Evolutionary conservation across 1,140 invertebrate genomes (phyloP), one percentile per base, ranked within the genome.

Genomic region (Drosophila ogumai): DNA sequence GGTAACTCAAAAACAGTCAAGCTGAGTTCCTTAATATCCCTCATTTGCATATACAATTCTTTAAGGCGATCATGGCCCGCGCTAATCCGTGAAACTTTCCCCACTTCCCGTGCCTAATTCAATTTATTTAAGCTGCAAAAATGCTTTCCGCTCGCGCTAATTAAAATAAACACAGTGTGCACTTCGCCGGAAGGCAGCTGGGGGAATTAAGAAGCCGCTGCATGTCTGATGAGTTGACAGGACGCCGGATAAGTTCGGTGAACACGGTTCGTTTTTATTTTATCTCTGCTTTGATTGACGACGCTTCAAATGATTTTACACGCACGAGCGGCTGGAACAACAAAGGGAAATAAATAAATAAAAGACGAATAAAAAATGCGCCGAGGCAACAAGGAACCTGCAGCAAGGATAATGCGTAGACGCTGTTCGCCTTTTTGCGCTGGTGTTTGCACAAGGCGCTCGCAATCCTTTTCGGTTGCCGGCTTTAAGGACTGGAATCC

Each of bases 161-260:
- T 88, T 88, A 88, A 88, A 88, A 88, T 84, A 88, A 88, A 88
- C 73, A 88, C 75, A 65, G 72, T 84, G 84, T 87, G 84, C 84
- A 88, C 68, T 84, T 88, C 25, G 61, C 64, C 59, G 75, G 40
- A 38, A 25, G 40, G 41, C 32, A 32, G 40, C 40, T 31, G 57
- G 55, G 68, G 55, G 68, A 69, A 86, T 86, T 75, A 79, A 75
- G 57, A 69, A 74, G 50, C 43, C 80, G 76, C 64, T 88, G 84
- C 84, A 88, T 88, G 84, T 88, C 85, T 84, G 84, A 84, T 88
- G 84, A 88, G 84, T 60, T 82, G 57, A 71, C 84, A 82, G 73
- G 82, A 74, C 40, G 34, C 28, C 54, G 66, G 64, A 77, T 68
- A 63, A 61, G 43, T 88, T 76, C 44, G 57, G 74, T 75, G 67